Evolutionary conservation across 2,888 invertebrate species (phyloP), one percentile per base, ranked within the genome.

Genomic region (Drosophila atroscutellata): DNA sequence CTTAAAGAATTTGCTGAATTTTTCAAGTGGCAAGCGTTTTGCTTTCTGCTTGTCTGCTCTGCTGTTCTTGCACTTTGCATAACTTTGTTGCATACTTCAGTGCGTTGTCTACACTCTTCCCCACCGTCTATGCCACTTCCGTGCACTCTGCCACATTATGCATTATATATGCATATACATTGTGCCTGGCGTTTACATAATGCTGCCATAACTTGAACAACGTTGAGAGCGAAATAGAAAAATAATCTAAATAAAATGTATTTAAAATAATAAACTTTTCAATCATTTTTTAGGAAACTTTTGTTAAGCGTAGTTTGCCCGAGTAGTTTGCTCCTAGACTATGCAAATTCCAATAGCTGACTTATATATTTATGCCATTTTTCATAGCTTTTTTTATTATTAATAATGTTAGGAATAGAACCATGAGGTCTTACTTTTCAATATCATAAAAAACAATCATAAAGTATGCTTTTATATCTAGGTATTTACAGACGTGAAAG

Each of bases 151-250:
- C 71, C 78, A 77, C 81, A 83, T 86, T 88, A 77, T 83, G 76
- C 79, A 84, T 89, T 85, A 87, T 87, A 84, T 81, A 85, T 87
- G 88, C 90, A 89, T 87, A 84, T 89, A 89, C 77, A 85, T 80
- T 82, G 74, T 80, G 80, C 86, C 75, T 65, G 83, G 63, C 88
- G 86, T 88, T 89, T 88, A 85, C 90, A 89, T 85, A 89, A 85
- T 89, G 77, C 86, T 86, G 70, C 65, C 75, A 76, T 76, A 89
- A 74, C 87, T 87, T 74, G 63, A 42, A 51, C 51, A 67, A 55
- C 47, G 42, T 36, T 34, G 26, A 24, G 47, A 45, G 13, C 24
- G 15, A 69, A 26, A 69, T 49, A 49, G 28, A 50, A 67, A 57
- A 70, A 65, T 50, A 32, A 57, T n/a, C n/a, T 28, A 26, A 69